Percentiles rank a stretch among this genome's conserved stretches.
Conservation (phyloP, 2,888 invertebrate genomes). For the Drosophila nigricruria region DNA sequence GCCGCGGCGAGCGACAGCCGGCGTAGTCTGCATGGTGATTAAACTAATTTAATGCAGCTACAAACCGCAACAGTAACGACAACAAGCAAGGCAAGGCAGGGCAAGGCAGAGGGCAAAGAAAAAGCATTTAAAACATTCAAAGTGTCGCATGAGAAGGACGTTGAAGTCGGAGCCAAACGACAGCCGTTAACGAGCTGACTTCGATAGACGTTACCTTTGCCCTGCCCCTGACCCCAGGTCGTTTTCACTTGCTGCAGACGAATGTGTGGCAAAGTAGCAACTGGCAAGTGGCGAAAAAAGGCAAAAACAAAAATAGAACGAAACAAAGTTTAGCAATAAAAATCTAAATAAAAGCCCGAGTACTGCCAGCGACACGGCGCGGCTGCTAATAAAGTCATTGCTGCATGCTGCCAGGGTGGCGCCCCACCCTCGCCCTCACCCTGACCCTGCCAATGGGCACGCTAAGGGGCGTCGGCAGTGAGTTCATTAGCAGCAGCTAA, state of each 20-base stretch:
- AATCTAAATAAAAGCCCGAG: slow-evolving; percentile 70
- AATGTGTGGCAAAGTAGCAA: slow-evolving; percentile 50
- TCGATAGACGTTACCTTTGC: slow-evolving; percentile 35
- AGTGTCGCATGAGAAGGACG: slow-evolving; percentile 76
- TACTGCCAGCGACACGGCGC: slow-evolving; percentile 36
- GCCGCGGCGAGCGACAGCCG: slow-evolving; percentile 5
- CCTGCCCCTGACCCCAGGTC: background rate
- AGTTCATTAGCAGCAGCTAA: slow-evolving; percentile 65
- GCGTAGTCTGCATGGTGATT: slow-evolving; percentile 65
- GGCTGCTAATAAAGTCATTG: slow-evolving; percentile 76
- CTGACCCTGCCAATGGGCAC: slow-evolving; percentile 35
- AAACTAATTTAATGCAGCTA: slow-evolving; percentile 79
- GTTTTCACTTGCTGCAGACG: slow-evolving; percentile 13
- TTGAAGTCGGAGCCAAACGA: slow-evolving; percentile 29
- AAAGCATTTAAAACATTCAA: slow-evolving; percentile 81
- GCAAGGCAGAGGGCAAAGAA: slow-evolving; percentile 56
- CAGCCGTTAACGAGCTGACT: slow-evolving; percentile 47
- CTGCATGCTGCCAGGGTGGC: slow-evolving; percentile 56
- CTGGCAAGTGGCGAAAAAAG: slow-evolving; percentile 12
- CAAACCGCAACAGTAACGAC: slow-evolving; percentile 45
- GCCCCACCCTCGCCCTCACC: slow-evolving; percentile 7
- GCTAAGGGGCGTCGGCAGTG: slow-evolving; percentile 47
- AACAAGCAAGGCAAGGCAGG: background rate
- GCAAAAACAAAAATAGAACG: slow-evolving; percentile 46
- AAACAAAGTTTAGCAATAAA: slow-evolving; percentile 79